Percentiles rank a stretch among this genome's conserved stretches.
These are phyloP conservation scores for Ptilodon capucinus DNA, from an alignment of 2,888 invertebrate genomes.

Conservation along the genomic window DNA sequence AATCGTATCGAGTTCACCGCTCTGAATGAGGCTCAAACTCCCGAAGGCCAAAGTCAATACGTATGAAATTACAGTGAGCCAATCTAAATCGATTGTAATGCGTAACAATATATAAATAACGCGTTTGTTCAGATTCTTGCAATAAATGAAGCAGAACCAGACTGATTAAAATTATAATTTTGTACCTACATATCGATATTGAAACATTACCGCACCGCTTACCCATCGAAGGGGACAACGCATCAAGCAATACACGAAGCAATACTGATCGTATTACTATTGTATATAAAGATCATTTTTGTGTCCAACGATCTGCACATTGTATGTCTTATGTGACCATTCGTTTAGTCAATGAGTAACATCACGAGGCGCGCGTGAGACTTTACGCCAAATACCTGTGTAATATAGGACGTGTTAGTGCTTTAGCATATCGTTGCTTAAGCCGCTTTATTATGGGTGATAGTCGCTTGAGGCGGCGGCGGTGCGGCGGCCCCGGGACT, in stretches of 20 bases:
- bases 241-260: background rate
- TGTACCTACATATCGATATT: background rate
- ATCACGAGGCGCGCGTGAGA: slow-evolving; percentile 14
- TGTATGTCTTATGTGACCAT: slow-evolving; percentile 36
- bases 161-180: background rate
- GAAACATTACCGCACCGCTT: background rate
- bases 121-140: background rate
- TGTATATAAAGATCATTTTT: slow-evolving; percentile 32
- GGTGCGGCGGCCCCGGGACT: background rate
- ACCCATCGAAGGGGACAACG: background rate
- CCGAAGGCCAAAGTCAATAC: background rate
- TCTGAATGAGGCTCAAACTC: background rate
- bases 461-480: slow-evolving; percentile 1
- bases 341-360: slow-evolving; percentile 15
- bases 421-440: slow-evolving; percentile 31
- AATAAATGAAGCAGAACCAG: background rate
- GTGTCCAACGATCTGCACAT: slow-evolving; percentile 32
- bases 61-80: background rate
- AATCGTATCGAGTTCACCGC: background rate
- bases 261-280: slow-evolving; percentile 12
- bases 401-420: slow-evolving; percentile 24
- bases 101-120: too few species aligned
- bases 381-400: slow-evolving; percentile 25
- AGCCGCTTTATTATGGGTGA: slow-evolving; percentile 28
- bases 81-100: too few species aligned